phyloP scores from a whole-genome alignment of 2,113 vertebrate genomes.

The Chaetodon auriga region DNA sequence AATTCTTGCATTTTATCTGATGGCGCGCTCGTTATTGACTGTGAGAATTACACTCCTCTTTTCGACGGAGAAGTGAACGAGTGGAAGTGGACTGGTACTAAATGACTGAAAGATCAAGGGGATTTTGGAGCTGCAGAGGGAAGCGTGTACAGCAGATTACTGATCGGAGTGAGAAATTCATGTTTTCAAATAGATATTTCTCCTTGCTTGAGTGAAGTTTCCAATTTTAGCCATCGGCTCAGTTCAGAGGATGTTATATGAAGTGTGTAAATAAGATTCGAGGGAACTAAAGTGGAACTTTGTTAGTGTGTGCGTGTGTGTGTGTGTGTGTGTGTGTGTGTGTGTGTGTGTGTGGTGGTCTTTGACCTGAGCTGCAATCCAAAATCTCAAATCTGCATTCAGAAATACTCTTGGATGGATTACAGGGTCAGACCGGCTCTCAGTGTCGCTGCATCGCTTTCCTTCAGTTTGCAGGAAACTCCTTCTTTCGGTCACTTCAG shows the following conservation, averaged over 20 bases:
- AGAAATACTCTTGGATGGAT: neutral
- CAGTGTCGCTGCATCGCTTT: neutral
- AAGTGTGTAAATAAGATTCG: constrained; percentile 53
- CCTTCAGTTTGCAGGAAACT: neutral
- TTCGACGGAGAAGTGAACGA: constrained; percentile 14
- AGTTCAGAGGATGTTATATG: constrained; percentile 55
- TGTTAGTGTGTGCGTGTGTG: constrained; percentile 17
- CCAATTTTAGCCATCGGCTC: constrained; percentile 48
- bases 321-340: neutral
- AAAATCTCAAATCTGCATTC: constrained; percentile 10
- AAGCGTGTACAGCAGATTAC: constrained; percentile 40
- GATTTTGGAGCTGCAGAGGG: constrained; percentile 29
- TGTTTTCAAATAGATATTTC: constrained; percentile 53
- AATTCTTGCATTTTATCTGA: constrained; percentile 28
- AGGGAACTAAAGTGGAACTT: constrained; percentile 40
- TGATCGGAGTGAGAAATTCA: constrained; percentile 53
- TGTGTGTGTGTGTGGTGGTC: neutral
- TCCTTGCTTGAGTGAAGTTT: constrained; percentile 46
- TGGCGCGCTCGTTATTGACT: neutral
- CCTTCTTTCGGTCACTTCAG: neutral
- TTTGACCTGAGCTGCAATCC: constrained; percentile 21
- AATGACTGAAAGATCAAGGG: constrained; percentile 49
- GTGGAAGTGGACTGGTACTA: constrained; percentile 53
- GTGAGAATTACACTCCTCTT: constrained; percentile 19
- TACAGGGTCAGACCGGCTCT: neutral